A percentile compares a stretch with the other conserved stretches of the same genome.
These are phyloP conservation scores for Carcina quercana DNA, from an alignment of 2,888 invertebrate species.

Conservation along the genomic window DNA sequence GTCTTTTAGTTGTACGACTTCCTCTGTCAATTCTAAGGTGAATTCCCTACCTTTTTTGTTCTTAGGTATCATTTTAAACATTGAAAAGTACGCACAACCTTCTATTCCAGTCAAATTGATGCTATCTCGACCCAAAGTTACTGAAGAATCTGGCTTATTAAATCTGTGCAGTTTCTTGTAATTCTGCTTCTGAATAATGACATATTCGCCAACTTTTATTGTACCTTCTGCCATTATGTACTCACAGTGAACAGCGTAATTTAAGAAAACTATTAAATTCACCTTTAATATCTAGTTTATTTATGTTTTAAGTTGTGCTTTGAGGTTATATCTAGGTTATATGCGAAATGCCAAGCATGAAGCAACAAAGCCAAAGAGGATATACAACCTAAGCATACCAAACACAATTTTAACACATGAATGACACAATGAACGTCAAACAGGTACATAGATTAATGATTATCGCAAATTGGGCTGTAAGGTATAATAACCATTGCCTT, in stretches of 20 bases:
- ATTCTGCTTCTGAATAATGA: conserved; percentile 84
- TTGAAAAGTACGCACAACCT: conserved; percentile 81
- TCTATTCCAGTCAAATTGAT: conserved; percentile 79
- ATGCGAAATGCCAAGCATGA: too few relatives aligned
- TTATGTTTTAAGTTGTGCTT: not conserved
- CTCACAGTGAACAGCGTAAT: too few relatives aligned
- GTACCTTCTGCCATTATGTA: conserved; percentile 21
- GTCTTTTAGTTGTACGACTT: conserved; percentile 63
- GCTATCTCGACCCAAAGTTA: conserved; percentile 80
- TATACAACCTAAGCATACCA: too few relatives aligned
- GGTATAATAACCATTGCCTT: too few relatives aligned
- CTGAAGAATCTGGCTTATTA: conserved; percentile 75
- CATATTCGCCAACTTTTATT: conserved; percentile 81
- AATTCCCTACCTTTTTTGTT: conserved; percentile 75
- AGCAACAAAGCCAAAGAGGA: too few relatives aligned
- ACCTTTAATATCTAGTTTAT: too few relatives aligned
- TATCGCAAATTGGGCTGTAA: too few relatives aligned
- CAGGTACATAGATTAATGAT: too few relatives aligned
- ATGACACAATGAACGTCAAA: too few relatives aligned
- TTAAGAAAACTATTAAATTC: too few relatives aligned
- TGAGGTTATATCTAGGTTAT: not conserved
- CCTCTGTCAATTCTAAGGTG: conserved; percentile 67
- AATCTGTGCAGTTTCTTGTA: conserved; percentile 86
- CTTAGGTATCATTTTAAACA: conserved; percentile 83
- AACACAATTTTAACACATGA: too few relatives aligned